These are phyloP conservation scores for Loripinus fragilis DNA, from an alignment of 2,888 invertebrate genomes.

Conservation along the genomic window DNA sequence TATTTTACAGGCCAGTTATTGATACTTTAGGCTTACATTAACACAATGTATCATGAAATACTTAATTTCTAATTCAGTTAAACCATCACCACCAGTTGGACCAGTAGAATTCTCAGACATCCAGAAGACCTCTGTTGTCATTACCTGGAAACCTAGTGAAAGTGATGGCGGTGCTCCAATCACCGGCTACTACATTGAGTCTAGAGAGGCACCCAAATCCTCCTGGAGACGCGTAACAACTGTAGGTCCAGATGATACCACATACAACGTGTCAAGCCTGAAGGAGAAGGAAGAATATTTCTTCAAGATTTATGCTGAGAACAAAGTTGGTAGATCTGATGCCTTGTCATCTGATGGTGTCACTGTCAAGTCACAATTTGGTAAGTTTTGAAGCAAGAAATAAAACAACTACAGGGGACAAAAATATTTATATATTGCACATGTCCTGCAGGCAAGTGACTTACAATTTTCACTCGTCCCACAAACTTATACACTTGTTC, in stretches of 20 bases:
- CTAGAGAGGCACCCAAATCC: conserved; percentile 73
- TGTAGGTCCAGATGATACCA: conserved; percentile 87
- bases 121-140: conserved; percentile 71
- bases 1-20: too few species aligned
- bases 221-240: conserved; percentile 92
- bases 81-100: conserved; percentile 76
- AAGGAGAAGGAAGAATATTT: conserved; percentile 84
- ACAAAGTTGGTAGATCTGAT: conserved; percentile 77
- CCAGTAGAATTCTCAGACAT: conserved; percentile 78
- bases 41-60: too few species aligned
- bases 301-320: conserved; percentile 82
- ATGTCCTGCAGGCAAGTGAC: too few species aligned
- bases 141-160: conserved; percentile 88
- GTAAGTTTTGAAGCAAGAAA: too few species aligned
- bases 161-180: conserved; percentile 92
- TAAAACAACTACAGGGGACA: too few species aligned
- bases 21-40: too few species aligned
- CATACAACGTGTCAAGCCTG: conserved; percentile 78
- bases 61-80: conserved; percentile 46
- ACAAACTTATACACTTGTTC: too few species aligned
- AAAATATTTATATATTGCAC: too few species aligned
- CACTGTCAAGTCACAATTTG: conserved; percentile 76
- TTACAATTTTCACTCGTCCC: too few species aligned
- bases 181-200: conserved; percentile 81
- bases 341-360: conserved; percentile 74